A percentile compares a stretch with the other conserved stretches of the same genome.
phyloP scores from a whole-genome alignment of 2,797 vertebrate species.

The Artibeus lituratus region DNA sequence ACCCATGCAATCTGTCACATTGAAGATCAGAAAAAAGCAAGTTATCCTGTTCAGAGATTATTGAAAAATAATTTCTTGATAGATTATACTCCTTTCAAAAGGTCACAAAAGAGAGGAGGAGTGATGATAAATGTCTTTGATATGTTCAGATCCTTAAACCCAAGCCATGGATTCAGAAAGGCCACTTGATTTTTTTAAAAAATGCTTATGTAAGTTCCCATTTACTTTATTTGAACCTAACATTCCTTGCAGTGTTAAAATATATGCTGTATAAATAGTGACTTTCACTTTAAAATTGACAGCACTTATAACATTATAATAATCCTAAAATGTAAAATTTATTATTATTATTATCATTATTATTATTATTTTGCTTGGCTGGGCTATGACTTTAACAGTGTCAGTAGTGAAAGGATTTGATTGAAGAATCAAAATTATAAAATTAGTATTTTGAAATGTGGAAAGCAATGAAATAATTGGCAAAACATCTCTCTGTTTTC shows the following conservation, averaged over 20 bases:
- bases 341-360: background rate
- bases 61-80: constrained; percentile 75
- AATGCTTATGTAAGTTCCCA: background rate
- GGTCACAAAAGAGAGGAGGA: background rate
- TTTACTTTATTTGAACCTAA: background rate
- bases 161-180: background rate
- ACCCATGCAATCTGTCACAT: constrained; percentile 77
- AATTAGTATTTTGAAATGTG: constrained; percentile 31
- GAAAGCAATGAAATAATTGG: constrained; percentile 29
- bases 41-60: constrained; percentile 75
- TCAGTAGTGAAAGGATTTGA: background rate
- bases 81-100: constrained; percentile 74
- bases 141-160: background rate
- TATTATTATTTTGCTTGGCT: background rate
- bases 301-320: background rate
- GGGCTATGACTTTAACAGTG: background rate
- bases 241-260: background rate
- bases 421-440: constrained; percentile 12
- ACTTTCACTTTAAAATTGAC: background rate
- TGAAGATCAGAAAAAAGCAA: constrained; percentile 75
- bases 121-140: background rate
- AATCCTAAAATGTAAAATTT: background rate
- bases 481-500: background rate
- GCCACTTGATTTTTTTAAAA: background rate
- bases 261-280: background rate